These are phyloP conservation scores for Octonoba sinensis DNA, from an alignment of 2,888 invertebrate genomes.

Conservation along the genomic window DNA sequence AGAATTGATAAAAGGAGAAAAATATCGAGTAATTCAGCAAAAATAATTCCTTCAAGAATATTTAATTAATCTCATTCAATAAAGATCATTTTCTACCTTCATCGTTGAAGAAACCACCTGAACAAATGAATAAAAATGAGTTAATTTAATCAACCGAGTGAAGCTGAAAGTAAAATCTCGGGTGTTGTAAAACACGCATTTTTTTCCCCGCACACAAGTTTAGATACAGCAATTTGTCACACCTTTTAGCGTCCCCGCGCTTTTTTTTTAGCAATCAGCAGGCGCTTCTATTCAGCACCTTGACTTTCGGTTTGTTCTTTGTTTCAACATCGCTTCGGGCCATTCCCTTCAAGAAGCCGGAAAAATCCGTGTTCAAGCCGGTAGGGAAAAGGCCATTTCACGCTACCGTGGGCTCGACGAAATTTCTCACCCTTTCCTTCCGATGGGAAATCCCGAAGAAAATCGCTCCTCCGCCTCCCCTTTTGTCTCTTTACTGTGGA, in stretches of 20 bases:
- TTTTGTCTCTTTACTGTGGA: neutral
- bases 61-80: no score
- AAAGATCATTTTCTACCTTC: no score
- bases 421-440: slow-evolving; percentile 17
- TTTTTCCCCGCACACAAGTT: neutral
- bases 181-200: no score
- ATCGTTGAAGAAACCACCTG: no score
- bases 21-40: no score
- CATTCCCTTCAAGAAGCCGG: neutral
- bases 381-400: slow-evolving; percentile 9
- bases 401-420: slow-evolving; percentile 32
- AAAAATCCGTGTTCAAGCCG: neutral
- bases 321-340: neutral
- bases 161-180: no score
- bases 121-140: no score
- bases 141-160: no score
- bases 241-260: neutral
- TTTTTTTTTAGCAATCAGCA: neutral
- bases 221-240: neutral
- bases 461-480: neutral
- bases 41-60: no score
- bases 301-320: neutral
- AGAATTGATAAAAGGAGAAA: no score
- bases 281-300: neutral
- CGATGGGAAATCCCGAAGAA: slow-evolving; percentile 32